These are phyloP conservation scores for Dromius quadrimaculatus DNA, from an alignment of 2,888 invertebrate genomes.

Conservation along the genomic window DNA sequence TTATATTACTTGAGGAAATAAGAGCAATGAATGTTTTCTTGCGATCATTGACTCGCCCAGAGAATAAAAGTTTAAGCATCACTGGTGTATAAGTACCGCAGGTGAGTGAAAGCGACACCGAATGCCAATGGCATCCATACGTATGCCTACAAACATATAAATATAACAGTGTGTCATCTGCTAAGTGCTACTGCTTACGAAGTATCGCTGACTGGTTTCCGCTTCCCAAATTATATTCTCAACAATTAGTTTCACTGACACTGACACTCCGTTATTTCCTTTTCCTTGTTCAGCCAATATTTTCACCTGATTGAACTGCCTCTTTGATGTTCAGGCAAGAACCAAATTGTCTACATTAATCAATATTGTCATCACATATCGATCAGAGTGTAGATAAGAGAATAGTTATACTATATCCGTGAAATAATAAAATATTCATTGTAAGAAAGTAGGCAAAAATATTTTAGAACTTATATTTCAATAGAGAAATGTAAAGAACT, in stretches of 20 bases:
- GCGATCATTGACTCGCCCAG: background rate
- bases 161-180: constrained; percentile 26
- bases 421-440: no score
- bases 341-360: no score
- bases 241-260: constrained; percentile 5
- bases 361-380: no score
- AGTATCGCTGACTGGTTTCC: background rate
- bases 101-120: constrained; percentile 38
- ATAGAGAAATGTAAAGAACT: no score
- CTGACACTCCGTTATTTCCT: background rate
- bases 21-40: no score
- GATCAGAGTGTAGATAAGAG: no score
- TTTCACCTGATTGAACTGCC: constrained; percentile 1
- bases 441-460: no score
- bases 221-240: constrained; percentile 26
- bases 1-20: no score
- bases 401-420: no score
- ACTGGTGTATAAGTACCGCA: constrained; percentile 17
- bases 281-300: constrained; percentile 3
- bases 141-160: constrained; percentile 15
- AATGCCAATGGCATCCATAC: constrained; percentile 14
- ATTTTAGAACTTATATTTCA: no score
- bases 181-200: constrained; percentile 4
- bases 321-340: no score
- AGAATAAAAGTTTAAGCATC: background rate